phyloP scores from a whole-genome alignment of 2,113 vertebrate genomes.

The Myodes glareolus region DNA sequence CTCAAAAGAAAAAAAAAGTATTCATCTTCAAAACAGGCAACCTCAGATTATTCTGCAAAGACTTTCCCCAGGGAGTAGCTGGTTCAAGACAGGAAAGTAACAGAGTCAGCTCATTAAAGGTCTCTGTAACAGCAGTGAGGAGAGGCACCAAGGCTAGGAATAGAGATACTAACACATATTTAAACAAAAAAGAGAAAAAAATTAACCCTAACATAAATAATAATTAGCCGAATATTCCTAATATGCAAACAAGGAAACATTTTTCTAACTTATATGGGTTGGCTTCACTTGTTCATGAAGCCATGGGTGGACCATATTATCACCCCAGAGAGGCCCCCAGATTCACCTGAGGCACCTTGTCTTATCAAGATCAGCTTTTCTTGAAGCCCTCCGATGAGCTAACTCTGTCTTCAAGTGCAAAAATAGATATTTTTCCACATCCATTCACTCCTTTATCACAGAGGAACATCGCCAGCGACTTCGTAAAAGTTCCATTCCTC shows the following conservation, averaged over 20 bases:
- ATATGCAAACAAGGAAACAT: background rate
- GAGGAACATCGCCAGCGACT: background rate
- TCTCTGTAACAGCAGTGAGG: background rate
- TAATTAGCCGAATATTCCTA: background rate
- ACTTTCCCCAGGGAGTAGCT: background rate
- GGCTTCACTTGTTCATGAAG: background rate
- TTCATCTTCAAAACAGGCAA: background rate
- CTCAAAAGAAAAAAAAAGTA: background rate
- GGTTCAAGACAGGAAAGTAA: background rate
- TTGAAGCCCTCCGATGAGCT: background rate
- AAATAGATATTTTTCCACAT: background rate
- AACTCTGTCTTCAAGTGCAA: slow-evolving; percentile 4
- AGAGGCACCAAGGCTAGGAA: background rate
- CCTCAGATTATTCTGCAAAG: background rate
- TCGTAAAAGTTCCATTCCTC: background rate
- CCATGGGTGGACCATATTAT: background rate
- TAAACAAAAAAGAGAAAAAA: background rate
- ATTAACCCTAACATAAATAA: background rate
- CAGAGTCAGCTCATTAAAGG: background rate
- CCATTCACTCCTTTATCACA: background rate
- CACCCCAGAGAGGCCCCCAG: background rate
- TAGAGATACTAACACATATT: background rate
- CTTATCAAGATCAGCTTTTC: slow-evolving; percentile 27
- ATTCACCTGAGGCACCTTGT: background rate
- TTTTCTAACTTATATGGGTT: slow-evolving; percentile 15